phyloP scores from a whole-genome alignment of 2,888 invertebrate species.

The Agriotes lineatus region DNA sequence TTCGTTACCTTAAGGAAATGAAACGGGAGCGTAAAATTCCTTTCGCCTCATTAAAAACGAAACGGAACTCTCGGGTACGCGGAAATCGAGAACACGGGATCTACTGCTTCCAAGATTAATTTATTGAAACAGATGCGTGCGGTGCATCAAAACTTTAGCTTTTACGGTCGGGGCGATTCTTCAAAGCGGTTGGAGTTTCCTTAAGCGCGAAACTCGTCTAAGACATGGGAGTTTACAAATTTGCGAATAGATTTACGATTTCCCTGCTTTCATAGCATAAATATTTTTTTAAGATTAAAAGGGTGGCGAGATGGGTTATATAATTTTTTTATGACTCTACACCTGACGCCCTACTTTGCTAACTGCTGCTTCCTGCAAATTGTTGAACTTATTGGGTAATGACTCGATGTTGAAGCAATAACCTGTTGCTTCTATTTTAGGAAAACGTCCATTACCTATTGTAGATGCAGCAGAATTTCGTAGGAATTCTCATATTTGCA shows the following conservation, averaged over 20 bases:
- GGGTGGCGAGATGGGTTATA: no score
- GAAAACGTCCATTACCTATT: no score
- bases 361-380: no score
- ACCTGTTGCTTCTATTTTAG: no score
- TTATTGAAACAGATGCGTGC: neutral
- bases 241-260: neutral
- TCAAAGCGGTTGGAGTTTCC: neutral
- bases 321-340: no score
- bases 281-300: neutral
- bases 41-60: neutral
- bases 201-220: neutral
- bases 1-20: constrained; percentile 17
- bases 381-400: no score
- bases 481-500: no score
- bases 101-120: neutral
- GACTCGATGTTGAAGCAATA: no score
- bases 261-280: neutral
- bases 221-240: neutral
- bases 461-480: no score
- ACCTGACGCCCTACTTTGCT: no score
- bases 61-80: neutral
- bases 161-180: neutral
- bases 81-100: neutral
- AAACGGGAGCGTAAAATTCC: constrained; percentile 3
- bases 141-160: neutral